Conservation (phyloP, 2,113 vertebrate genomes). For the Ceuthmochares aereus region DNA sequence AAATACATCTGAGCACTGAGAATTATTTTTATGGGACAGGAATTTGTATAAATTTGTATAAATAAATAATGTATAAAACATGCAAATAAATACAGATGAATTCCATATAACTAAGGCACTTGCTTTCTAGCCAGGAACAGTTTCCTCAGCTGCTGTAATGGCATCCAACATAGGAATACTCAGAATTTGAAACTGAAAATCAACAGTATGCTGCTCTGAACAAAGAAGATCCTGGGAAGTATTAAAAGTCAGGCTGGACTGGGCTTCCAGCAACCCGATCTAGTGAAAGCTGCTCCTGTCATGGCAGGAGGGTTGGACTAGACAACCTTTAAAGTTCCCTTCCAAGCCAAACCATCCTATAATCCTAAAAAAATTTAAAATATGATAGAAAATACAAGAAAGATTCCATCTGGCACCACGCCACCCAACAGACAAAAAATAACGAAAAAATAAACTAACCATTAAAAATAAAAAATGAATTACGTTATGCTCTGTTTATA, state of each 20-base stretch:
- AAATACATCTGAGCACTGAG: neutral
- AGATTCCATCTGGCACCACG: neutral
- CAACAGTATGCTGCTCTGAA: neutral
- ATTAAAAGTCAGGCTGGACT: neutral
- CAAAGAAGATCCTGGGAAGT: neutral
- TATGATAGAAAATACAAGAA: neutral
- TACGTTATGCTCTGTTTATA: neutral
- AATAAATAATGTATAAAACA: neutral
- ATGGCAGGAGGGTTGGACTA: rapidly evolving
- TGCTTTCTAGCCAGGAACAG: neutral
- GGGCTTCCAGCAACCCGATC: neutral
- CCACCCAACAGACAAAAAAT: neutral
- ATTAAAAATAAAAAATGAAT: neutral
- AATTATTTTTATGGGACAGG: neutral
- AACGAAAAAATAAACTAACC: neutral
- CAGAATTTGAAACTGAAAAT: neutral
- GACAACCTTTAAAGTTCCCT: neutral
- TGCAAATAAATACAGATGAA: neutral
- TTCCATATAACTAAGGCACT: neutral
- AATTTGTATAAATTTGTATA: neutral
- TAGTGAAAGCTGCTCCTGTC: neutral
- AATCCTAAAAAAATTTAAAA: neutral
- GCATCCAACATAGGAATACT: neutral
- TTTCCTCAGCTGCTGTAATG: neutral
- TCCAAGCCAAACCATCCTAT: neutral